phyloP scores from a whole-genome alignment of 1,140 invertebrate genomes.

The Plutomurus gul region DNA sequence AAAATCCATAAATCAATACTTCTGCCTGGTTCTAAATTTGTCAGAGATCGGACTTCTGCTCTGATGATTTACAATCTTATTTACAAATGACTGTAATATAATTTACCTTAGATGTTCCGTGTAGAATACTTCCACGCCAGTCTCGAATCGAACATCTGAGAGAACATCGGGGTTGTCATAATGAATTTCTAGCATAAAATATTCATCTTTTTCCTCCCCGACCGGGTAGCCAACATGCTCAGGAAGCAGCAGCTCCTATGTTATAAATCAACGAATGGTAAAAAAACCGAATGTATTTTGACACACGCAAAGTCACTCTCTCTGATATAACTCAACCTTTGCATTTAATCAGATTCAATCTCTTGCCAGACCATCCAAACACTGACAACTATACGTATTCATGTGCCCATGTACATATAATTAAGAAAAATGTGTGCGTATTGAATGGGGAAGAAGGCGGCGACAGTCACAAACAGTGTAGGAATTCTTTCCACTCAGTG shows the following conservation, averaged over 20 bases:
- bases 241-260: conserved; percentile 39
- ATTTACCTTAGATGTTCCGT: conserved; percentile 65
- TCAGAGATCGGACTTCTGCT: not conserved
- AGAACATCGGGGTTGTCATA: conserved; percentile 67
- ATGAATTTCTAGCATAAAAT: conserved; percentile 64
- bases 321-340: too few species aligned
- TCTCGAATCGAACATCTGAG: conserved; percentile 66
- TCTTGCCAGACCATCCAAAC: too few species aligned
- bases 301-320: not conserved
- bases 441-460: too few species aligned
- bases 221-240: conserved; percentile 47
- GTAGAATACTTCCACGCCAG: conserved; percentile 70
- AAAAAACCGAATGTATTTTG: not conserved
- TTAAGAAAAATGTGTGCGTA: too few species aligned
- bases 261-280: not conserved
- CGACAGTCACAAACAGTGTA: not conserved
- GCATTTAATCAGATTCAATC: too few species aligned
- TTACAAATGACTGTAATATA: not conserved
- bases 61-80: not conserved
- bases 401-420: too few species aligned
- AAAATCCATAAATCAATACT: not conserved
- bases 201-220: conserved; percentile 39
- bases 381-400: too few species aligned
- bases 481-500: too few species aligned
- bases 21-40: not conserved